phyloP scores from a whole-genome alignment of 2,113 vertebrate species.

The Corythornis vintsioides region DNA sequence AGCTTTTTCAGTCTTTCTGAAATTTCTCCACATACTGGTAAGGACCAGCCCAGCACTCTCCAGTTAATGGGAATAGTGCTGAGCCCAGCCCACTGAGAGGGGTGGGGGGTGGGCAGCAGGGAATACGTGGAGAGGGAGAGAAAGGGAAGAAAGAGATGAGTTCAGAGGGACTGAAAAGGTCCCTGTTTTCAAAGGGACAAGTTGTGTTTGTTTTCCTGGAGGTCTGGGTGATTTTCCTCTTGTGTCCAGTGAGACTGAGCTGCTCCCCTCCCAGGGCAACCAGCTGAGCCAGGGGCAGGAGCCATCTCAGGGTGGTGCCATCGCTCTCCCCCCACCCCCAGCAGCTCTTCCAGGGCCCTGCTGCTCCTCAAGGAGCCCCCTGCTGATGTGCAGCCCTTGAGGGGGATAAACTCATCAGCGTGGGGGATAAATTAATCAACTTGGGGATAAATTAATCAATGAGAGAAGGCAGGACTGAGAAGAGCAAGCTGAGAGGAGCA shows the following conservation, averaged over 20 bases:
- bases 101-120: not conserved
- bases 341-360: not conserved
- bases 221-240: not conserved
- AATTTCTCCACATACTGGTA: not conserved
- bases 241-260: not conserved
- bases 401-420: not conserved
- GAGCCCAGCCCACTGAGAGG: accelerated
- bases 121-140: not conserved
- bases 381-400: accelerated
- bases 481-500: not conserved
- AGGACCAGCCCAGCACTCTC: not conserved
- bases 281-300: accelerated
- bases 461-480: accelerated
- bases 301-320: not conserved
- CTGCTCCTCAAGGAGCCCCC: not conserved
- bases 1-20: not conserved
- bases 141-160: not conserved
- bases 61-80: accelerated
- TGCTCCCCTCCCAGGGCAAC: not conserved
- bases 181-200: not conserved
- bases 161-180: not conserved
- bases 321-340: not conserved
- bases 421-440: too few species aligned
- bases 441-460: not conserved
- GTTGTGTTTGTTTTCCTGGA: not conserved